Base-by-base conservation (phyloP, 2,888 invertebrate genomes). In the Cybosia mesomella region DNA sequence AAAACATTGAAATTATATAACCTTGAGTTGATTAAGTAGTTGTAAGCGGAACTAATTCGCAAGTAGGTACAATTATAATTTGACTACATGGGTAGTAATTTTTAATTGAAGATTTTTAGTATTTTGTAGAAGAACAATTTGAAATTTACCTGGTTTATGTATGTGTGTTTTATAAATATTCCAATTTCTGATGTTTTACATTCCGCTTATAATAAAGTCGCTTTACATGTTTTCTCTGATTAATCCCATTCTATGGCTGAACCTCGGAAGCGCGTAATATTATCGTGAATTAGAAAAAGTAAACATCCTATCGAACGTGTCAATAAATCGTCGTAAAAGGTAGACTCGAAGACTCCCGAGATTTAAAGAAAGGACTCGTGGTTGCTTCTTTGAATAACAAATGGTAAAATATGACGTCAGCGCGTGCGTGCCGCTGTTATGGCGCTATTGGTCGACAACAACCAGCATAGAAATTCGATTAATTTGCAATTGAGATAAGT, bases 401-500 rank as follows among this genome's bases (percentile, higher is more conserved):
- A 91, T 92, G 75, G 70, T 76, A 75, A 80, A 75, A 81, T 73
- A 24, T 64, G 64, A 55, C 59, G 59, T 59, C 24, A 77, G 83
- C 77, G 86, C 85, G 88, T 86, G 86, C 87, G 87, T 85, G 81
- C 70, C 77, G 80, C 77, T 85, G 81, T 70, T 62, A 61, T 36
- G 39, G 63, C 58, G 58, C 22, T 39, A 21, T 36, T 74, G 82
- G 76, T 82, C 84, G 81, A 81, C 85, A 85, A 86, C 84, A 84
- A 81, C 83, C 85, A 88, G 88, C 87, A 91, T 89, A 91, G 87
- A 89, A 90, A 92, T 88, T 89, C 91, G 89, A 92, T 93, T 92
- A 93, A 94, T 94, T 93, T 93, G 90, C 92, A 94, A 94, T 93
- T 91, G 91, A 92, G 90, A 94, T 94, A 92, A 91, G 89, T 87